Percentiles rank a stretch among this genome's conserved stretches.
Conservation (phyloP, 2,113 vertebrate genomes). For the Microcebus lehilahytsara region DNA sequence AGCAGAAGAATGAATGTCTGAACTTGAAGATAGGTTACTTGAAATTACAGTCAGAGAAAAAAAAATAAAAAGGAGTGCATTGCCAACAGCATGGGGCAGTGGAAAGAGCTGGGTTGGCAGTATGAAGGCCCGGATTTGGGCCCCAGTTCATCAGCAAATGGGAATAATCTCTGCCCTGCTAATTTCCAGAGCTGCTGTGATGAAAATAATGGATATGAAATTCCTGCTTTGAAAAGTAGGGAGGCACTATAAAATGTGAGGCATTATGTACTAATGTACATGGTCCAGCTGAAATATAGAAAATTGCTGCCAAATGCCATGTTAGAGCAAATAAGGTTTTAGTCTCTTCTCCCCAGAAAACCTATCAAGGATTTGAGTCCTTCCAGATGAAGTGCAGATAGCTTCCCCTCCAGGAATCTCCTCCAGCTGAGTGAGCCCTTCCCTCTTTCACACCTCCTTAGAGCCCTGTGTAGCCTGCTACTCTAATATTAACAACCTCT, state of each 20-base stretch:
- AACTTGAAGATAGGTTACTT: not conserved
- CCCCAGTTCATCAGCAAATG: not conserved
- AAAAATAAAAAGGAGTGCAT: not conserved
- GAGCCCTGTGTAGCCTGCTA: not conserved
- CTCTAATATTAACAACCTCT: not conserved
- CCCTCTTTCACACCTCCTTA: not conserved
- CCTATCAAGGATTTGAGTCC: not conserved
- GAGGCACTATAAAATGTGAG: not conserved
- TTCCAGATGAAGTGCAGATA: not conserved
- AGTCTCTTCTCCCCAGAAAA: not conserved
- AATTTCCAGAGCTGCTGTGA: not conserved
- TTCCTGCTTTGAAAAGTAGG: not conserved
- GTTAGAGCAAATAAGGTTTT: not conserved
- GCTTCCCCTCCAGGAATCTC: not conserved
- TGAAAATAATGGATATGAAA: not conserved
- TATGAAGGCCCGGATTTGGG: not conserved
- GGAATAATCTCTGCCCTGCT: not conserved
- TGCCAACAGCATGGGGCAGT: rapidly evolving
- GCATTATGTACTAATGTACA: not conserved
- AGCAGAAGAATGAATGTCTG: not conserved
- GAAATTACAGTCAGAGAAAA: not conserved
- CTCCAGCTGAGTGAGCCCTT: not conserved
- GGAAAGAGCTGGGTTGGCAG: not conserved
- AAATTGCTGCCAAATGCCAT: not conserved
- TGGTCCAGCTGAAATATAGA: not conserved